Base-by-base conservation (phyloP, 2,888 invertebrate species). In the Orthonevra nobilis region DNA sequence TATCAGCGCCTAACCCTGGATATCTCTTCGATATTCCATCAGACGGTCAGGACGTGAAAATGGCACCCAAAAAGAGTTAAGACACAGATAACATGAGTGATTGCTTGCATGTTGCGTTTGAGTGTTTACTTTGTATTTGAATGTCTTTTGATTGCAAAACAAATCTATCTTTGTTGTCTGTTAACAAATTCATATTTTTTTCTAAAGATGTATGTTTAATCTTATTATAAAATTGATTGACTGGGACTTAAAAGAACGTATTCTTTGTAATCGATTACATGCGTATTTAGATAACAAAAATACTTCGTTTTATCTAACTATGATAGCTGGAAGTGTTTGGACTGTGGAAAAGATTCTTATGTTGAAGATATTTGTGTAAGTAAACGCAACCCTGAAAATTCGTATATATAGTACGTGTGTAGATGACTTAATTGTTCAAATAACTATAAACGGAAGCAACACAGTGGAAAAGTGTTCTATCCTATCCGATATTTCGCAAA, bases 191-290 rank as follows among this genome's bases (percentile, higher is more conserved):
- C 28, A 28, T 9, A 30, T 40, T 20, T 4, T 40, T 48, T 52
- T 56, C 19, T 5, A 14, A 34, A n/a, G n/a, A n/a, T n/a, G n/a
- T n/a, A n/a, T n/a, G n/a, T n/a, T n/a, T n/a, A n/a, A n/a, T n/a
- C n/a, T n/a, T n/a, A n/a, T n/a, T 26, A 23, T 56, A n/a, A 10
- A 32, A 42, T 44, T 60, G 15, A 10, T 34, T 20, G 42, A 58
- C 42, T 42, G 32, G 20, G 19, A 19, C 20, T 28, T 28, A 19
- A 42, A 30, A 30, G 14, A 19, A n/a, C 20, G 19, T 7, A 46
- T 44, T 60, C 34, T 20, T 60, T 60, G 32, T 60, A 34, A 60
- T 60, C 60, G 34, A 10, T 44, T 34, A 60, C 44, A 44, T 32
- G 30, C 14, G 20, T 32, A 23, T 23, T 32, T 7, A 26, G 32